Conservation (phyloP, 2,888 invertebrate species). For the Cryptocephalus moraei region DNA sequence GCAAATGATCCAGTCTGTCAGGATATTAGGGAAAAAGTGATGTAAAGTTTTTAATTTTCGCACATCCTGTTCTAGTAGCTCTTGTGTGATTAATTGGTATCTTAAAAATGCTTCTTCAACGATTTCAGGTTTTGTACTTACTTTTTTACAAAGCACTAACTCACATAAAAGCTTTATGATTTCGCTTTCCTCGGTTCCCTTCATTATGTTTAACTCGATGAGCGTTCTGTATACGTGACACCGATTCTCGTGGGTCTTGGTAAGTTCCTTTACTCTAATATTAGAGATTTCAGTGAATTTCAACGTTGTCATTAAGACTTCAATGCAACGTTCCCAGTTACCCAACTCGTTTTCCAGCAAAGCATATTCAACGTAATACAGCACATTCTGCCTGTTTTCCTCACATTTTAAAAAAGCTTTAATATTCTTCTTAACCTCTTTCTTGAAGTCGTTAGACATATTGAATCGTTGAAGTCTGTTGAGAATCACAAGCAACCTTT, state of each 20-base stretch:
- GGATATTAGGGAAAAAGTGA: conserved; percentile 42
- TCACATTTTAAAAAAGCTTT: conserved; percentile 46
- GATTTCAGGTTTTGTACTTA: background rate
- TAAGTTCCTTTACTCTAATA: conserved; percentile 23
- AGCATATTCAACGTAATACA: conserved; percentile 54
- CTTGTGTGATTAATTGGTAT: background rate
- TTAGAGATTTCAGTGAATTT: conserved; percentile 24
- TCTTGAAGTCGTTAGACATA: conserved; percentile 34
- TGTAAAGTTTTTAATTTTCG: conserved; percentile 23
- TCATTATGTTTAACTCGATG: conserved; percentile 11
- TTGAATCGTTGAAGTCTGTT: conserved; percentile 39
- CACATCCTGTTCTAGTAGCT: conserved; percentile 16
- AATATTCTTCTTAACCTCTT: conserved; percentile 41
- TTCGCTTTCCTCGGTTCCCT: no score
- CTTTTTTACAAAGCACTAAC: background rate
- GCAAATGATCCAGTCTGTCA: conserved; percentile 44
- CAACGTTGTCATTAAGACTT: conserved; percentile 38
- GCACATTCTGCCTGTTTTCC: conserved; percentile 44
- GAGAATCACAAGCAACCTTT: conserved; percentile 43
- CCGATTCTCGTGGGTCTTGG: conserved; percentile 25
- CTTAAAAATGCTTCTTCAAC: background rate
- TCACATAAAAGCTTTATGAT: background rate
- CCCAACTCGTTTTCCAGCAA: conserved; percentile 48
- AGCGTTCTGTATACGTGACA: conserved; percentile 38
- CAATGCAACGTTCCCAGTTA: conserved; percentile 25